These are phyloP conservation scores for Trypoxylus dichotomus DNA, from an alignment of 1,140 invertebrate genomes.

Conservation along the genomic window DNA sequence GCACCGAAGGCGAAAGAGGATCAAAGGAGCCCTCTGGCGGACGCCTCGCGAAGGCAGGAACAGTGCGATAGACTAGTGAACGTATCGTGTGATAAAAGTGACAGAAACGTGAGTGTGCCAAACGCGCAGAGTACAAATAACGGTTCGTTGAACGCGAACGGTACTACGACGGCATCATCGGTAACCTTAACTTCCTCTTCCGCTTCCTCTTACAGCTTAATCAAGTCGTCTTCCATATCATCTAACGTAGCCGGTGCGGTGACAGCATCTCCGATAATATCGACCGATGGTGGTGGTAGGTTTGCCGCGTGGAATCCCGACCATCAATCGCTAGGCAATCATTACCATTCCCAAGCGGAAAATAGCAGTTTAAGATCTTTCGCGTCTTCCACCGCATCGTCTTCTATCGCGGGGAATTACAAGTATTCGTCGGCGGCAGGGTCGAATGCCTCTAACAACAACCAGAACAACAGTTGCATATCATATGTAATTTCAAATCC, in stretches of 20 bases:
- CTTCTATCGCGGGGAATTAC: slow-evolving; percentile 1
- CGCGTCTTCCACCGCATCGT: slow-evolving; percentile 50
- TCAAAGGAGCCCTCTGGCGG: not conserved
- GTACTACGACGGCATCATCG: not conserved
- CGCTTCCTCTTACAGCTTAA: not conserved
- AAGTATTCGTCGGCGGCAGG: not conserved
- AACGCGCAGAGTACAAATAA: slow-evolving; percentile 44
- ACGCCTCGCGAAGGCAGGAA: not conserved
- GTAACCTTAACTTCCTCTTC: not conserved
- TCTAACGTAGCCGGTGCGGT: not conserved
- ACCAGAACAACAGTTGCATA: slow-evolving; percentile 47
- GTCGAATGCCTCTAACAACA: slow-evolving; percentile 27
- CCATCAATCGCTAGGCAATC: too few relatives aligned
- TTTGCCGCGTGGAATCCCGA: too few relatives aligned
- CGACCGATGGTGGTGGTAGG: not conserved
- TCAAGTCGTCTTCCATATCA: slow-evolving; percentile 10
- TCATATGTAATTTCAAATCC: slow-evolving; percentile 46
- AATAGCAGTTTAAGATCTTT: not conserved
- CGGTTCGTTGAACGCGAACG: not conserved
- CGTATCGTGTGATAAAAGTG: not conserved
- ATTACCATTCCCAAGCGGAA: not conserved
- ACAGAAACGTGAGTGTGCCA: slow-evolving; percentile 16
- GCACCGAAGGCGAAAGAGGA: not conserved
- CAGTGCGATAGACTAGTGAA: not conserved
- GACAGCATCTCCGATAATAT: not conserved